Evolutionary conservation across 2,113 vertebrate species (phyloP).

Genomic region (Paralichthys olivaceus): DNA sequence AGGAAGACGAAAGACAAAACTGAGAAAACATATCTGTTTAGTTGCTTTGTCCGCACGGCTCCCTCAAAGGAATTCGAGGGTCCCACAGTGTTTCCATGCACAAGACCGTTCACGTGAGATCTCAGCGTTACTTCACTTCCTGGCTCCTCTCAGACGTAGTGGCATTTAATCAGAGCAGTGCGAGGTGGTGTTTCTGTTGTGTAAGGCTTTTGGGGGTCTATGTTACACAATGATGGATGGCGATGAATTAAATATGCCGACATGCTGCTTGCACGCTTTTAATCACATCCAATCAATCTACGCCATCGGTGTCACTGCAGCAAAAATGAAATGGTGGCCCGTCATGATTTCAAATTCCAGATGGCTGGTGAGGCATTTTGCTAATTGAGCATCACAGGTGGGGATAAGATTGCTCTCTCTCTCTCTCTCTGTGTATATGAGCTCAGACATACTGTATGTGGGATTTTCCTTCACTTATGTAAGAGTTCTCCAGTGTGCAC

Average conservation of each 20-base stretch:
- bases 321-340: constrained; percentile 26
- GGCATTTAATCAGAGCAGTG: neutral
- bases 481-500: constrained; percentile 29
- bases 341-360: constrained; percentile 12
- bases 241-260: constrained; percentile 35
- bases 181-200: constrained; percentile 20
- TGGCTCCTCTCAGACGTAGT: neutral
- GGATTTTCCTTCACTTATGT: constrained; percentile 41
- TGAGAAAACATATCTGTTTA: constrained; percentile 24
- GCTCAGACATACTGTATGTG: constrained; percentile 5
- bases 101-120: neutral
- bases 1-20: constrained; percentile 14
- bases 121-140: neutral
- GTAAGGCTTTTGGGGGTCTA: neutral
- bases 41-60: neutral
- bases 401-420: constrained; percentile 10
- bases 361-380: constrained; percentile 31
- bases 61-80: constrained; percentile 7
- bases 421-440: neutral
- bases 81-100: neutral
- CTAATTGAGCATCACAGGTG: constrained; percentile 57
- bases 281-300: constrained; percentile 42
- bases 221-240: constrained; percentile 39
- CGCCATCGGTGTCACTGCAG: constrained; percentile 26
- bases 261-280: constrained; percentile 39